Conservation (phyloP, 2,797 vertebrate species). For the Centroberyx gerrardi region DNA sequence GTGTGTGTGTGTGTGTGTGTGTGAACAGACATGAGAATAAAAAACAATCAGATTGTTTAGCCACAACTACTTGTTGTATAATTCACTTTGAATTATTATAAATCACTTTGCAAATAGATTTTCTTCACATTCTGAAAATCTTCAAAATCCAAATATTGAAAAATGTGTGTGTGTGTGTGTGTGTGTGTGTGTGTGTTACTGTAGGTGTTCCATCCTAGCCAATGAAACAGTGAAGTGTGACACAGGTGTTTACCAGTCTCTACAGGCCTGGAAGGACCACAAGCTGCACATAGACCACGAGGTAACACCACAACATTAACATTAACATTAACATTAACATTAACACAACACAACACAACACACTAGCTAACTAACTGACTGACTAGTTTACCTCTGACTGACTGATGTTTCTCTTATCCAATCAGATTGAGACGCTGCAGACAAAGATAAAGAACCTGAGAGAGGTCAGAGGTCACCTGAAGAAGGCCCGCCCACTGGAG, state of each 20-base stretch:
- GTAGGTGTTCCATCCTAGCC: conserved; percentile 93
- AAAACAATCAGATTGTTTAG: too few relatives aligned
- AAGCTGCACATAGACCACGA: conserved; percentile 97
- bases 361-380: background rate
- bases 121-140: too few relatives aligned
- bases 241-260: conserved; percentile 90
- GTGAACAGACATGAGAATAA: too few relatives aligned
- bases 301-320: too few relatives aligned
- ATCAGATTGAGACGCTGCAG: conserved; percentile 96
- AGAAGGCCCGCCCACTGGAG: conserved; percentile 92
- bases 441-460: conserved; percentile 97
- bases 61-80: too few relatives aligned
- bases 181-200: conserved; percentile 5
- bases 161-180: conserved; percentile 16
- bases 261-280: conserved; percentile 98
- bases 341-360: too few relatives aligned
- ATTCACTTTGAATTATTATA: too few relatives aligned
- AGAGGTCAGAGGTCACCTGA: conserved; percentile 96
- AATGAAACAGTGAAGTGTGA: conserved; percentile 94
- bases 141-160: too few relatives aligned
- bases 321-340: too few relatives aligned
- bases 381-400: background rate
- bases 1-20: conserved; percentile 2
- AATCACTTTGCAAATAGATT: too few relatives aligned
- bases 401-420: conserved; percentile 1